phyloP scores from a whole-genome alignment of 2,888 invertebrate species.

The Noctua janthina region DNA sequence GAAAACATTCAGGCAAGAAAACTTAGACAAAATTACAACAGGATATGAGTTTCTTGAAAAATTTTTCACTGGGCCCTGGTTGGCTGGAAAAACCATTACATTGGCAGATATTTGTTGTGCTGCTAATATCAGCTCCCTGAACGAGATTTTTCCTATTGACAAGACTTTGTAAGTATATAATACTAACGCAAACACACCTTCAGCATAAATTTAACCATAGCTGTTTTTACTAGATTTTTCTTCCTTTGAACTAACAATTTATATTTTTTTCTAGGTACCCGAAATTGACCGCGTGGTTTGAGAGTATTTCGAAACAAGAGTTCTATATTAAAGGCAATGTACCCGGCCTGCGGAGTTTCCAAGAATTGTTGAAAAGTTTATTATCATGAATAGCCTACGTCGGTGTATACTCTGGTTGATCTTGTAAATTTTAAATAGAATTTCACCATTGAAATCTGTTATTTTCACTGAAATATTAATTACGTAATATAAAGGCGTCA shows the following conservation, averaged over 20 bases:
- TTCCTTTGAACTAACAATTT: background rate
- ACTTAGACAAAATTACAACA: conserved; percentile 70
- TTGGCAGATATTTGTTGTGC: conserved; percentile 91
- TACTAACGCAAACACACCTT: background rate
- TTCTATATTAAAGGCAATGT: conserved; percentile 76
- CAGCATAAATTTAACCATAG: background rate
- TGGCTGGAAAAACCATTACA: conserved; percentile 90
- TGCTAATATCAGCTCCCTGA: conserved; percentile 86
- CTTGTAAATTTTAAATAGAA: background rate
- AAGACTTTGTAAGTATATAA: conserved; percentile 71
- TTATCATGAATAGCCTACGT: conserved; percentile 8
- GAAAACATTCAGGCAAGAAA: conserved; percentile 69
- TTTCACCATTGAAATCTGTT: background rate
- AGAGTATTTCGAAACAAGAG: conserved; percentile 73
- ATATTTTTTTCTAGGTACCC: conserved; percentile 75
- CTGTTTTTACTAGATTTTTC: background rate
- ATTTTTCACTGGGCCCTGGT: conserved; percentile 87
- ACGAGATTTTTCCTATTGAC: conserved; percentile 77
- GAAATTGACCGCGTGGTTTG: conserved; percentile 75
- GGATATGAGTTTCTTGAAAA: conserved; percentile 85
- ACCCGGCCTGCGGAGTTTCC: conserved; percentile 58
- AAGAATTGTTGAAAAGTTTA: conserved; percentile 54
- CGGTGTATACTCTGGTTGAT: background rate
- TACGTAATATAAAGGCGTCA: background rate
- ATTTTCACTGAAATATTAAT: background rate